phyloP scores from a whole-genome alignment of 2,797 vertebrate species.

The Eurystomus glaucurus region DNA sequence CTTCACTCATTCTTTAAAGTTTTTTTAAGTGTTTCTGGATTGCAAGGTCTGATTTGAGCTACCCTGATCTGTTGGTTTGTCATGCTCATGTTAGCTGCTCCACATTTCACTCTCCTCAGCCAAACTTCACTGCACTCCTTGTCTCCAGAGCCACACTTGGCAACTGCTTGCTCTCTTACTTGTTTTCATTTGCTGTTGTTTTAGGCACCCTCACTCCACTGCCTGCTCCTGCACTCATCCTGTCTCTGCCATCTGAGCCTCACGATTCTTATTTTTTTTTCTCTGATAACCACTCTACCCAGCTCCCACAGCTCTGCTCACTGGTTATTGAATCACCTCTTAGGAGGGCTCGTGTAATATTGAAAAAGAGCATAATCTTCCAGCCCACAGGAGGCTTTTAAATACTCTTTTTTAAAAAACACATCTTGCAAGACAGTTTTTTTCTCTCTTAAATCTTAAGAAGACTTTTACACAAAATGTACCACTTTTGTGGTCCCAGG shows the following conservation, averaged over 20 bases:
- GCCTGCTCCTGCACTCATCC: background rate
- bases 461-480: background rate
- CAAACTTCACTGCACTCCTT: background rate
- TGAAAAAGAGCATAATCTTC: background rate
- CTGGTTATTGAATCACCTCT: rapidly evolving
- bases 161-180: background rate
- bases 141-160: background rate
- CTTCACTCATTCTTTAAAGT: background rate
- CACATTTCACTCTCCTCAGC: background rate
- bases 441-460: background rate
- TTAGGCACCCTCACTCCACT: background rate
- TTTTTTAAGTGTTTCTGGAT: background rate
- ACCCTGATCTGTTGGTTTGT: background rate
- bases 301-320: background rate
- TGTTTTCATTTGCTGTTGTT: background rate
- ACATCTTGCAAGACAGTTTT: background rate
- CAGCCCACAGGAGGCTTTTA: background rate
- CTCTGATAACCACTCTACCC: background rate
- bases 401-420: background rate
- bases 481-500: background rate
- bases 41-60: background rate
- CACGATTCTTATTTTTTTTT: background rate
- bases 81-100: background rate
- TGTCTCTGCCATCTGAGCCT: rapidly evolving
- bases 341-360: rapidly evolving